Percentiles rank a stretch among this genome's conserved stretches.
These are phyloP conservation scores for Sarcophaga bullata DNA, from an alignment of 1,140 invertebrate species.

Conservation along the genomic window DNA sequence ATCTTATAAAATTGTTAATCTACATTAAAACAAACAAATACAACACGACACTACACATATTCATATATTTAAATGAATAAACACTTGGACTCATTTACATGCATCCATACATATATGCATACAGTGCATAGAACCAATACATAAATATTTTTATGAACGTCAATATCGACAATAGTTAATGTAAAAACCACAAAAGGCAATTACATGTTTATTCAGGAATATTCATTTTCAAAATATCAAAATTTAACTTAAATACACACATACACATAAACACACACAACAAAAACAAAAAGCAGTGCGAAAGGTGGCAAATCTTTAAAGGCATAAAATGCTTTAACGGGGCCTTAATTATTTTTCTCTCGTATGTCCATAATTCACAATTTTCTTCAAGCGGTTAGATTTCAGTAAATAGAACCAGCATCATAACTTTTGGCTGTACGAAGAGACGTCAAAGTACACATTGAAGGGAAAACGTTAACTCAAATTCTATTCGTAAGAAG, in stretches of 20 bases:
- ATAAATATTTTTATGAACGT: background rate
- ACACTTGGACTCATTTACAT: background rate
- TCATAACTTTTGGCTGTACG: no score
- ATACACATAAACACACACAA: background rate
- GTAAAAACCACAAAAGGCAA: constrained; percentile 37
- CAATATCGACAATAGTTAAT: constrained; percentile 21
- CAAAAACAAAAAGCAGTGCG: no score
- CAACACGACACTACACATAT: constrained; percentile 10
- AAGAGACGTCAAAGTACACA: no score
- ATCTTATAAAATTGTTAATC: constrained; percentile 32
- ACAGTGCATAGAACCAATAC: background rate
- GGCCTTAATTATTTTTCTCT: no score
- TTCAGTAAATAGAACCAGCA: no score
- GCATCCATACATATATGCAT: background rate
- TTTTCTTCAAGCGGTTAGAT: no score
- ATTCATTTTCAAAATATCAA: constrained; percentile 8
- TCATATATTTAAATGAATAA: background rate
- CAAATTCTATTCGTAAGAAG: no score
- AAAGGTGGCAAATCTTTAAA: no score
- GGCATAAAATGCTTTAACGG: no score
- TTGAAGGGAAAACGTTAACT: no score
- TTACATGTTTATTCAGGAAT: constrained; percentile 30
- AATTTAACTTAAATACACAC: background rate
- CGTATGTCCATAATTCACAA: no score
- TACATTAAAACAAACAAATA: background rate